Evolutionary conservation across 2,797 vertebrate genomes (phyloP).

Genomic region (Syndactyla subalaris): DNA sequence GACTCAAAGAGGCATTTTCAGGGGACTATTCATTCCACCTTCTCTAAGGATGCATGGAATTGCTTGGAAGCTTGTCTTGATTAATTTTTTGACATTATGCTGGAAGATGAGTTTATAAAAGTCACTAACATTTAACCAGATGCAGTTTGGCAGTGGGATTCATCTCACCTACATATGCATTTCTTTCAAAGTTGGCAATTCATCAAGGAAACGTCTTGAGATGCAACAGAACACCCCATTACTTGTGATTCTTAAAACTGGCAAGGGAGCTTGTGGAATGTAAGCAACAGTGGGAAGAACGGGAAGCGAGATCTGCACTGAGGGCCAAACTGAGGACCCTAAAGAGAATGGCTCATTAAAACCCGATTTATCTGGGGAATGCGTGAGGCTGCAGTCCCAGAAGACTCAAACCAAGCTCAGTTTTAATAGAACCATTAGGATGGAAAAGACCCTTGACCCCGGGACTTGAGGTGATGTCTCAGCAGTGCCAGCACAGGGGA

Average conservation of each 20-base stretch:
- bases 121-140: neutral
- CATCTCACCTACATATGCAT: too few relatives aligned
- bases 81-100: neutral
- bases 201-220: too few relatives aligned
- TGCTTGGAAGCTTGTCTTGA: neutral
- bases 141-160: neutral
- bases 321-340: neutral
- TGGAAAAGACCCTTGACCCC: neutral
- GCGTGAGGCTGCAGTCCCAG: neutral
- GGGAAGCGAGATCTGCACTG: neutral
- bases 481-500: neutral
- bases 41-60: neutral
- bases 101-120: neutral
- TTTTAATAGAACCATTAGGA: neutral
- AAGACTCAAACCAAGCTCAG: neutral
- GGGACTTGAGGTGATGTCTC: accelerated
- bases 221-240: too few relatives aligned
- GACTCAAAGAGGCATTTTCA: neutral
- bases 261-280: neutral
- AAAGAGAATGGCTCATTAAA: neutral
- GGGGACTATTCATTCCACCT: neutral
- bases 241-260: neutral
- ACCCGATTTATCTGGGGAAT: neutral
- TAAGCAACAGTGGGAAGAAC: neutral
- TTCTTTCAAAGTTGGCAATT: too few relatives aligned